A percentile compares a stretch with the other conserved stretches of the same genome.
Conservation (phyloP, 1,140 invertebrate species). For the Aphidius gifuensis region DNA sequence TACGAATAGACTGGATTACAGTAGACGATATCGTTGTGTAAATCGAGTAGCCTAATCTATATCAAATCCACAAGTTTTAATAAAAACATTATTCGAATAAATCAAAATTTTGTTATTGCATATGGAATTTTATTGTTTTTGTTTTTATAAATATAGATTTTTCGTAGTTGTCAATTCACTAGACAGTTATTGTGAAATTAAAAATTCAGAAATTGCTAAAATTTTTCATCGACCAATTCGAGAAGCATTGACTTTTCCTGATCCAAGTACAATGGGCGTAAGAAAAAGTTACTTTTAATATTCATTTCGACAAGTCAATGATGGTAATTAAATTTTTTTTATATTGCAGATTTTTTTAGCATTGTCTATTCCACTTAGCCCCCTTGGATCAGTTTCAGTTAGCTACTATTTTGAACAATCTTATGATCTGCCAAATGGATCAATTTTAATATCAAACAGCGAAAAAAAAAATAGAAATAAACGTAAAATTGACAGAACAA, state of each 20-base stretch:
- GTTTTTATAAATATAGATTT: too few species aligned
- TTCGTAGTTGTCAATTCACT: too few species aligned
- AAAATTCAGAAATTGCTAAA: constrained; percentile 46
- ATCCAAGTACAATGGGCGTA: constrained; percentile 46
- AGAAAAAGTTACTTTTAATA: constrained; percentile 23
- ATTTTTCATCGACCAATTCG: constrained; percentile 49
- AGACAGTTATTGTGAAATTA: not conserved
- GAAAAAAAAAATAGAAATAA: constrained; percentile 27
- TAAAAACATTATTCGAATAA: too few species aligned
- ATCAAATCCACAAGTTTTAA: too few species aligned
- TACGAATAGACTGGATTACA: too few species aligned
- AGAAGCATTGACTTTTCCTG: constrained; percentile 40
- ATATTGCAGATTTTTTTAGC: constrained; percentile 61
- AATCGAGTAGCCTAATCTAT: too few species aligned
- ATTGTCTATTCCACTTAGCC: constrained; percentile 67
- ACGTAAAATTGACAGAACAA: constrained; percentile 41
- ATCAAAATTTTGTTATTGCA: too few species aligned
- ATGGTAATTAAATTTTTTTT: not conserved
- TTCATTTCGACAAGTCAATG: not conserved
- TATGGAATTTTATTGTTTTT: too few species aligned
- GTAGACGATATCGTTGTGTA: too few species aligned
- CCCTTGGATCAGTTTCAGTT: constrained; percentile 67
- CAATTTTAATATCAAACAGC: constrained; percentile 33
- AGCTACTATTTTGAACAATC: constrained; percentile 75
- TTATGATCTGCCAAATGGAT: constrained; percentile 60